These are phyloP conservation scores for Hycleus phaleratus DNA, from an alignment of 1,140 invertebrate species.

Conservation along the genomic window DNA sequence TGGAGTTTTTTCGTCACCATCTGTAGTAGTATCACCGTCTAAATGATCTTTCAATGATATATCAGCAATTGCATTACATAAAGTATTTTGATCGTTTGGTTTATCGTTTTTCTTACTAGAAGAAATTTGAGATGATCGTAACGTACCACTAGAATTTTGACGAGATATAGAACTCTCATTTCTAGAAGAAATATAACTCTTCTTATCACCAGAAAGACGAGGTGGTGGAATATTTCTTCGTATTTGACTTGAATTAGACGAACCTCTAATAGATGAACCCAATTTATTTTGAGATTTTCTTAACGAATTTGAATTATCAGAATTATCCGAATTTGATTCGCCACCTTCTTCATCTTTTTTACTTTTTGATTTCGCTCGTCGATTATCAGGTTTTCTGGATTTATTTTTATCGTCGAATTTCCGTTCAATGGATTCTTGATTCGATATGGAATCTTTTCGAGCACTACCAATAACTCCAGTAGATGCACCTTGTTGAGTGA, in stretches of 20 bases:
- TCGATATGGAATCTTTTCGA: conserved; percentile 10
- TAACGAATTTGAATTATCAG: conserved; percentile 13
- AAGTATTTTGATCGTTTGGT: conserved; percentile 9
- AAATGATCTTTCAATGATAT: conserved; percentile 28
- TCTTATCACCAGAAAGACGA: conserved; percentile 3
- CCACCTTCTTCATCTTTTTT: conserved; percentile 17
- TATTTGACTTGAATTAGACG: neutral
- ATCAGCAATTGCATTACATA: conserved; percentile 29
- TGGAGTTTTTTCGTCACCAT: conserved; percentile 25
- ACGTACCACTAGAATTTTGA: conserved; percentile 10
- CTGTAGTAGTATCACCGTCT: conserved; percentile 24
- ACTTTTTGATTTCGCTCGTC: conserved; percentile 17
- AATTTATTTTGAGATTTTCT: conserved; percentile 1
- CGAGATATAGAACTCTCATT: neutral
- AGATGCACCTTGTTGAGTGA: conserved; percentile 58
- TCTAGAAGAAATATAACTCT: neutral
- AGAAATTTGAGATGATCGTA: conserved; percentile 9
- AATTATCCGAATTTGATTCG: conserved; percentile 17
- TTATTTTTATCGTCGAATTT: conserved; percentile 39
- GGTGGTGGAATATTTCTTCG: conserved; percentile 2
- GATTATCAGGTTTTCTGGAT: conserved; percentile 7
- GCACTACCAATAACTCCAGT: conserved; percentile 50
- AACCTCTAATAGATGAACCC: neutral
- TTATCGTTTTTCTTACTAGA: conserved; percentile 14
- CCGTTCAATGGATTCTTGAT: neutral